Percentiles rank a stretch among this genome's conserved stretches.
Conservation (phyloP, 1,140 invertebrate genomes). For the Plectrocnemia conspersa region DNA sequence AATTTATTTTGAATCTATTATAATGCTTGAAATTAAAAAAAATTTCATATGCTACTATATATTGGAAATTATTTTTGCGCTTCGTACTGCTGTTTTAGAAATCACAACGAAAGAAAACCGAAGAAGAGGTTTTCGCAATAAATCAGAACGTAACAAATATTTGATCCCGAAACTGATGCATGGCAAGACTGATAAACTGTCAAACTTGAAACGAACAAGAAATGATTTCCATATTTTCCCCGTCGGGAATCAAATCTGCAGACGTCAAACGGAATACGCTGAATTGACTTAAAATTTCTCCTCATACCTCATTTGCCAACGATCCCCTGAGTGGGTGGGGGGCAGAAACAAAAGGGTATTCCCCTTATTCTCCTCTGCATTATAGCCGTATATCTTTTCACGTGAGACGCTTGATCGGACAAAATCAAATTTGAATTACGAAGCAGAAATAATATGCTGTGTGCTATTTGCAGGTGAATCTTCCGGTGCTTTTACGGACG, state of each 20-base stretch:
- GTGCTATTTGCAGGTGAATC: neutral
- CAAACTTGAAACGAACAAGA: constrained; percentile 6
- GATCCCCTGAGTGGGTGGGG: neutral
- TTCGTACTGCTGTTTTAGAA: neutral
- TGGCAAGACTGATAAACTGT: constrained; percentile 7
- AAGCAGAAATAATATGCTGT: constrained; percentile 25
- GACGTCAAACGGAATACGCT: constrained; percentile 27
- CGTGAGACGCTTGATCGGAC: constrained; percentile 17
- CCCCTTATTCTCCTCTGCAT: neutral
- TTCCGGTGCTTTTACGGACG: neutral
- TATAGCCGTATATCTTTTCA: neutral
- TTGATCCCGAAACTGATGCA: neutral
- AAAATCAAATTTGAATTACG: constrained; percentile 31
- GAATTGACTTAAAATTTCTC: constrained; percentile 21
- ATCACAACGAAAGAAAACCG: neutral
- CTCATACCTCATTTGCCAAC: too few relatives aligned
- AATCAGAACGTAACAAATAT: constrained; percentile 3
- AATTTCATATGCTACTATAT: too few relatives aligned
- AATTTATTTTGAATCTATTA: too few relatives aligned
- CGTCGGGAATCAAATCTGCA: constrained; percentile 17
- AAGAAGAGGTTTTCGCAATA: neutral
- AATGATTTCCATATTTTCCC: constrained; percentile 1
- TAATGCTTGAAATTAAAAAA: too few relatives aligned
- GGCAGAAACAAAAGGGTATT: constrained; percentile 12
- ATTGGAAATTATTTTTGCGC: too few relatives aligned